phyloP scores from a whole-genome alignment of 2,113 vertebrate genomes.

The Cettia cetti region DNA sequence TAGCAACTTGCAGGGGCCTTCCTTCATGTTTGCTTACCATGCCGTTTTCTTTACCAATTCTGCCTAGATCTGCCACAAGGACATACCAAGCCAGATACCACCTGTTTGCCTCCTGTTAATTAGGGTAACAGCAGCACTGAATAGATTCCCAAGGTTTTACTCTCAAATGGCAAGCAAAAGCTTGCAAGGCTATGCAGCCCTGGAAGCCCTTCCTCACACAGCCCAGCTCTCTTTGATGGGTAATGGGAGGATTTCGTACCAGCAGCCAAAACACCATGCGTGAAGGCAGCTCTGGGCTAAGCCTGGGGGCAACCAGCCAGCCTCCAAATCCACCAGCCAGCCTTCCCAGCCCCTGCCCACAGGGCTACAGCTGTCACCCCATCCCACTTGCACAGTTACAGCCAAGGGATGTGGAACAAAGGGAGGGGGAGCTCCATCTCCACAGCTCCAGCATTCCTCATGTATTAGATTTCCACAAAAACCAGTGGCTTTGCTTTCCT shows the following conservation, averaged over 20 bases:
- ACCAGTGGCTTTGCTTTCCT: slow-evolving; percentile 6
- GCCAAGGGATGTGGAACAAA: neutral
- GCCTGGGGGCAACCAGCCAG: neutral
- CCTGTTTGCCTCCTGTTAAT: neutral
- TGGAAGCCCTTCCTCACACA: neutral
- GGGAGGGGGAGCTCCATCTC: neutral
- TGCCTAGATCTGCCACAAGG: neutral
- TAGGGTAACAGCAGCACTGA: neutral
- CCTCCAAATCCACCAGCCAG: neutral
- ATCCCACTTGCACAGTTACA: neutral
- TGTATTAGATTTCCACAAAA: neutral
- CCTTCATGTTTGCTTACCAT: neutral
- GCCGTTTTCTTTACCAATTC: neutral
- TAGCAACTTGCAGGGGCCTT: neutral
- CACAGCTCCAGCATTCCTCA: neutral
- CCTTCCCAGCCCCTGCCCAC: neutral
- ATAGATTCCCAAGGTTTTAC: neutral
- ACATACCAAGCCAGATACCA: neutral
- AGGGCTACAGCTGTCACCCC: neutral
- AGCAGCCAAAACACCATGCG: neutral
- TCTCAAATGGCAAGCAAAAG: neutral
- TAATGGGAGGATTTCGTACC: rapidly evolving
- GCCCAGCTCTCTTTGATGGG: neutral
- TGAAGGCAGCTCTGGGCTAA: neutral
- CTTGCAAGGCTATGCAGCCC: neutral